Conservation (phyloP, 2,113 vertebrate species). For the Aegithalos caudatus region DNA sequence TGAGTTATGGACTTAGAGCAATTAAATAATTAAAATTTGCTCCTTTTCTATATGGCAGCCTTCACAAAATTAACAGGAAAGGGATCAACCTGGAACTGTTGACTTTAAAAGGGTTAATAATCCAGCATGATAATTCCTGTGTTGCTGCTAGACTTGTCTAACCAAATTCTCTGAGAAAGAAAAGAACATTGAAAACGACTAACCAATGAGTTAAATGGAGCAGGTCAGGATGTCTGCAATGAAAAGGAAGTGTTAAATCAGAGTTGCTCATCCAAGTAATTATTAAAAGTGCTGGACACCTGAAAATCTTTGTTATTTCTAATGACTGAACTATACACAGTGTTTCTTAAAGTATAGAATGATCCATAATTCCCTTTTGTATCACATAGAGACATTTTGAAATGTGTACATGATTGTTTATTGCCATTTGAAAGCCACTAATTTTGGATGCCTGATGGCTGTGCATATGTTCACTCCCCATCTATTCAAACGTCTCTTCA, state of each 20-base stretch:
- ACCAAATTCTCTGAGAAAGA: background rate
- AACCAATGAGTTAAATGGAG: background rate
- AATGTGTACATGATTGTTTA: accelerated
- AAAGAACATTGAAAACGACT: background rate
- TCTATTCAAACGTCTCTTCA: background rate
- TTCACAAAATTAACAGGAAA: background rate
- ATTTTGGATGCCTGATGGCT: background rate
- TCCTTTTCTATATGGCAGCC: background rate
- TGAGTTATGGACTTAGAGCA: background rate
- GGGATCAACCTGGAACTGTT: background rate
- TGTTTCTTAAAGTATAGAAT: background rate
- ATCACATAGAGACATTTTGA: background rate
- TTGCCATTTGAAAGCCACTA: background rate
- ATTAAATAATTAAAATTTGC: background rate
- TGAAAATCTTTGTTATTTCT: background rate
- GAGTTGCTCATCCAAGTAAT: background rate
- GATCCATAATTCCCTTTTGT: background rate
- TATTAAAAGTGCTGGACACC: background rate
- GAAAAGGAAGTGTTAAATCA: background rate
- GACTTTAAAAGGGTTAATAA: background rate
- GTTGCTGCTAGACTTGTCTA: background rate
- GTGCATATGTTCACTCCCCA: background rate
- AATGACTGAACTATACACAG: background rate
- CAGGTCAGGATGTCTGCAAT: background rate
- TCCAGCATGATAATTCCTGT: background rate